Percentiles rank a stretch among this genome's conserved stretches.
Conservation (phyloP, 2,797 vertebrate species). For the Sphenodon punctatus region DNA sequence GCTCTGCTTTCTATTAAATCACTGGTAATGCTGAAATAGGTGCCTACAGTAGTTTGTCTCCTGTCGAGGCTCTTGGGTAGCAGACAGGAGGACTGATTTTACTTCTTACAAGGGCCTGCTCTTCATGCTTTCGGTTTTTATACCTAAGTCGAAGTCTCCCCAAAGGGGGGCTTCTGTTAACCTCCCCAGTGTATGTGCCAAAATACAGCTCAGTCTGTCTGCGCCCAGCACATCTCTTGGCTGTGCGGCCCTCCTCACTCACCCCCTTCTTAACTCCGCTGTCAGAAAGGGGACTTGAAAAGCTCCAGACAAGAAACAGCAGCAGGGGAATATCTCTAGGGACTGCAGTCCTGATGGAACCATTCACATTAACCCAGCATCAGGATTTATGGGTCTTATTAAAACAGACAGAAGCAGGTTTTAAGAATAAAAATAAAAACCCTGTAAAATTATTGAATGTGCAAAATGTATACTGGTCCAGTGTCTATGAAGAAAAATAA, state of each 20-base stretch:
- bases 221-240: rapidly evolving
- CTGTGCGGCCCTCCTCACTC: neutral
- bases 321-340: neutral
- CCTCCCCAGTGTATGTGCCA: too few relatives aligned
- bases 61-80: too few relatives aligned
- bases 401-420: neutral
- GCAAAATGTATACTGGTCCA: neutral
- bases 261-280: neutral
- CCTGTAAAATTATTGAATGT: neutral
- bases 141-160: neutral
- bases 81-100: neutral
- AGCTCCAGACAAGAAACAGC: slow-evolving; percentile 12
- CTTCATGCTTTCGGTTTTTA: slow-evolving; percentile 1
- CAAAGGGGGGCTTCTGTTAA: neutral
- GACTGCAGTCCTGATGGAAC: neutral
- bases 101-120: slow-evolving; percentile 8
- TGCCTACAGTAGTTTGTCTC: neutral
- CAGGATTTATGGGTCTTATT: neutral
- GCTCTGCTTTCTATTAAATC: slow-evolving; percentile 7
- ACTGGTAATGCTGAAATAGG: slow-evolving; percentile 29
- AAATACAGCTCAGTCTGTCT: neutral
- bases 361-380: neutral
- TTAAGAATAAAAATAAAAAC: neutral
- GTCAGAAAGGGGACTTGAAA: neutral
- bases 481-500: slow-evolving; percentile 21